Evolutionary conservation across 2,797 vertebrate species (phyloP).

Genomic region (Microctenopoma stevenorrisi): DNA sequence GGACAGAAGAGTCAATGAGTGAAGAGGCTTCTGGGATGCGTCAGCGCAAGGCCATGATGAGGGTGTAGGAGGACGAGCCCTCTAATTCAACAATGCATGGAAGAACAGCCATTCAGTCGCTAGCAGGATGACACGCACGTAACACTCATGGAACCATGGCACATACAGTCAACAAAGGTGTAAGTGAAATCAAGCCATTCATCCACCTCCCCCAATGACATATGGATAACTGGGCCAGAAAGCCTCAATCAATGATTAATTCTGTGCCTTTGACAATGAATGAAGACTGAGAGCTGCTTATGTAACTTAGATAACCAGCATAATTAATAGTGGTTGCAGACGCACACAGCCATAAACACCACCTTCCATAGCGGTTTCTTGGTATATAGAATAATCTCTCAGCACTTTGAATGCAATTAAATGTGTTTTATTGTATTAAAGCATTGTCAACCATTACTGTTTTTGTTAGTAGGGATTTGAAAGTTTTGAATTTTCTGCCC

Average conservation of each 20-base stretch:
- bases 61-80: conserved; percentile 79
- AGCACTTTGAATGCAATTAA: too few species aligned
- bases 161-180: conserved; percentile 66
- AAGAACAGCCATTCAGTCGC: conserved; percentile 68
- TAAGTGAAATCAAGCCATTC: conserved; percentile 68
- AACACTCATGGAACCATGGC: conserved; percentile 32
- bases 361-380: too few species aligned
- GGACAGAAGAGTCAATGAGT: conserved; percentile 85
- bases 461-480: too few species aligned
- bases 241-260: conserved; percentile 40
- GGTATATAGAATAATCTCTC: too few species aligned
- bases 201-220: conserved; percentile 36
- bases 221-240: conserved; percentile 43
- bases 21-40: conserved; percentile 85
- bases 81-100: conserved; percentile 70
- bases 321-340: background rate
- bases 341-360: too few species aligned
- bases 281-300: conserved; percentile 24
- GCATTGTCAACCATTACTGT: too few species aligned
- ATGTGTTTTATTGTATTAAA: too few species aligned
- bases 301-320: conserved; percentile 1
- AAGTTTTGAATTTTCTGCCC: too few species aligned
- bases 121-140: conserved; percentile 40
- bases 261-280: conserved; percentile 27
- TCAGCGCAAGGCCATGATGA: conserved; percentile 77